Evolutionary conservation across 2,113 vertebrate genomes (phyloP), one percentile per base, ranked within the genome.

Genomic region (Strigops habroptila): DNA sequence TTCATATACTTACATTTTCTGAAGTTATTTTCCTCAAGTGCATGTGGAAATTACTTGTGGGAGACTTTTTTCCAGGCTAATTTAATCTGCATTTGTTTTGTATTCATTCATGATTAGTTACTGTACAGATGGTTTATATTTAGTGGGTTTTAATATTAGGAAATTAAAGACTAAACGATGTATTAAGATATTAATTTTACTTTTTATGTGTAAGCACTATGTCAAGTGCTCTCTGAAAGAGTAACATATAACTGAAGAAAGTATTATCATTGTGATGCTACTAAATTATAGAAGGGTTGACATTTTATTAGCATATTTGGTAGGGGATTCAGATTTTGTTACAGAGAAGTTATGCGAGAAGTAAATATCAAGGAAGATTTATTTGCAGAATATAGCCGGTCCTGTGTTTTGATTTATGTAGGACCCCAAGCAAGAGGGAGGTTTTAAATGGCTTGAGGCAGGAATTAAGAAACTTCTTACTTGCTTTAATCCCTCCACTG

Each of bases 371-470:
- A 73, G 35, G 70, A 95, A 95, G 86, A 97, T 96, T 96, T 95
- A 95, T 95, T 93, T 87, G 77, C 43, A 92, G 77, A 88, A 84
- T 91, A 93, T 49, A 94, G 31, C 18, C 14, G 7, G 88, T 46
- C 37, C n/a, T 82, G 30, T 37, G 17, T 92, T 93, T 85, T 96
- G 95, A 95, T 94, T 96, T 95, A 95, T 96, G 69, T 79, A 75
- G 65, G 69, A 91, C 89, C 70, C 65, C 57, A 87, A 89, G 74
- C 51, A 94, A 93, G 65, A 78, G 86, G 12, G 35, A 89, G 77
- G 35, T 84, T 94, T 95, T 33, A 90, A 92, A 94, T 31, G 1
- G 57, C 96, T 92, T 44, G 77, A 96, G 95, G 92, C 83, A 85
- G 44, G 81, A 91, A 97, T 95, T 96, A 94, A 92, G 69, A 82